These are phyloP conservation scores for Eolophus roseicapilla DNA, from an alignment of 2,113 vertebrate genomes.

Conservation along the genomic window DNA sequence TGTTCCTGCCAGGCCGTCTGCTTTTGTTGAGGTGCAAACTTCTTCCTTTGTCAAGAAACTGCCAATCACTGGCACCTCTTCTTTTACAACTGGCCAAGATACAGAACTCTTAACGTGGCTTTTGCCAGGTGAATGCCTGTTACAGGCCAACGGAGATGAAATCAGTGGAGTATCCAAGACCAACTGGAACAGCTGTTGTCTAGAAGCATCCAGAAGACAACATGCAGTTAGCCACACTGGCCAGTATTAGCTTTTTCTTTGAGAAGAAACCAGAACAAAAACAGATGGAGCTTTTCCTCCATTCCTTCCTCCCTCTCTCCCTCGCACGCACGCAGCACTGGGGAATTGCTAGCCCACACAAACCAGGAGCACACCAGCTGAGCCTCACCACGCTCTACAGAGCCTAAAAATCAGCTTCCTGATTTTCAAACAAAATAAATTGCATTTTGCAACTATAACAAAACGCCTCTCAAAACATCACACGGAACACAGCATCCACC, in stretches of 20 bases:
- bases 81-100: constrained; percentile 11
- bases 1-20: neutral
- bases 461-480: neutral
- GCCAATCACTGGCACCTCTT: constrained; percentile 60
- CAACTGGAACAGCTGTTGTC: constrained; percentile 78
- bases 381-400: neutral
- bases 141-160: constrained; percentile 64
- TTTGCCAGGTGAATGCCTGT: constrained; percentile 46
- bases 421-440: neutral
- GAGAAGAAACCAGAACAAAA: neutral
- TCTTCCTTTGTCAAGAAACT: constrained; percentile 59
- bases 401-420: neutral
- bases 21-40: neutral
- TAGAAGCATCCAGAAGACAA: constrained; percentile 54
- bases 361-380: neutral
- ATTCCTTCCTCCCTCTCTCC: neutral
- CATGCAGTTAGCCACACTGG: neutral
- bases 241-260: neutral
- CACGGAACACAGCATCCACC: neutral
- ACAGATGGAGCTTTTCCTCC: neutral
- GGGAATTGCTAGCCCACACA: neutral
- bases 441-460: neutral
- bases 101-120: constrained; percentile 11
- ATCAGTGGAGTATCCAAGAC: constrained; percentile 75
- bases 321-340: neutral